Base-by-base conservation (phyloP, 2,797 vertebrate genomes). In the Acrossocheilus wenchowensis region DNA sequence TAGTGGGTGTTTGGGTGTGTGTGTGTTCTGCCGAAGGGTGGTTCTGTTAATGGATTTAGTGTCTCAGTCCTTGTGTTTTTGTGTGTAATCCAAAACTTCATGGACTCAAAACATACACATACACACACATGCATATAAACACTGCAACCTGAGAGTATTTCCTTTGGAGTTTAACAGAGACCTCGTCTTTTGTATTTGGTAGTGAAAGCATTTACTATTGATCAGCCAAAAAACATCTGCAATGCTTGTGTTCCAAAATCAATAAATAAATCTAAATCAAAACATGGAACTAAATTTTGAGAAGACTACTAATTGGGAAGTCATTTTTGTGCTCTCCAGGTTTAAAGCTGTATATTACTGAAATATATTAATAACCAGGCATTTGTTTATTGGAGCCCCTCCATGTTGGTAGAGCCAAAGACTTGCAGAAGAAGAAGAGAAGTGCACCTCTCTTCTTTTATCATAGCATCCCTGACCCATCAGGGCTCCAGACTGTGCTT, bases 31-130 rank as follows among this genome's bases (percentile, higher is more conserved):
- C 45, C 41, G 12, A 83, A 50, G 62, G 80, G 78, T n/a, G 26
- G 26, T 81, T 89, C 52, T 64, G 41, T 50, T 86, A 88, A 86
- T 79, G 80, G 87, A 62, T 75, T 50, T 68, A 78, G 64, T 50
- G 57, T 74, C 68, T 86, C 48, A 74, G 78, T 78, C 19, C 26
- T 78, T 83, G 73, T 75, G 23, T 62, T 84, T 68, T 84, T 39
- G 12, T 66, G 66, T 73, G 26, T 23, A 15, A 14, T 48, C 52
- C 26, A 50, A 72, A 80, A 72, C 50, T 86, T 81, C 41, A 45
- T 68, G 6, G 26, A 57, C 39, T 64, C 43, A 10, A 64, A 52
- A 52, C 43, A 45, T 11, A 45, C 43, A 43, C n/a, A 78, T 14
- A 39, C 30, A 75, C 80, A 69, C 73, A 48, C 45, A 77, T 15